Conservation (phyloP, 2,888 invertebrate species). For the Thereva unica region DNA sequence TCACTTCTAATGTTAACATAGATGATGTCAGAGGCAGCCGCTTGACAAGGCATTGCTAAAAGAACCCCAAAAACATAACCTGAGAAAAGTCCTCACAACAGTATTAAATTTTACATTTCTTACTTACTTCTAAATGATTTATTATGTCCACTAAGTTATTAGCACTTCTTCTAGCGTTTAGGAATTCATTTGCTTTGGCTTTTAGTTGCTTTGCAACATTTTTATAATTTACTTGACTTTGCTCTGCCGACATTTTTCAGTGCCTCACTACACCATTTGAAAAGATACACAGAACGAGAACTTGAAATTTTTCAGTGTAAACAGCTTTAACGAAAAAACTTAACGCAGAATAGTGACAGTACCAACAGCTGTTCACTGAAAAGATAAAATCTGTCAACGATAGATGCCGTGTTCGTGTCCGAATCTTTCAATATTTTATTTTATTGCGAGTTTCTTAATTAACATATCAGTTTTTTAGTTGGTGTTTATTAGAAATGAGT, state of each 20-base stretch:
- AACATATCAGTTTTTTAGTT: too few relatives aligned
- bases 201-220: slow-evolving; percentile 69
- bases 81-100: slow-evolving; percentile 16
- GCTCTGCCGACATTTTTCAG: slow-evolving; percentile 41
- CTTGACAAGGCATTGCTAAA: slow-evolving; percentile 48
- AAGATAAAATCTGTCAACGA: too few relatives aligned
- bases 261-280: slow-evolving; percentile 21
- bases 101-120: slow-evolving; percentile 44
- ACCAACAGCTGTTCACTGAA: too few relatives aligned
- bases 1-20: slow-evolving; percentile 70
- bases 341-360: too few relatives aligned
- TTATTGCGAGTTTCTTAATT: too few relatives aligned
- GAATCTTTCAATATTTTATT: too few relatives aligned
- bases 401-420: too few relatives aligned
- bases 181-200: slow-evolving; percentile 71
- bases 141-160: slow-evolving; percentile 71
- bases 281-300: slow-evolving; percentile 2
- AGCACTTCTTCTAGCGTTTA: slow-evolving; percentile 67
- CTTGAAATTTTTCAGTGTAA: slow-evolving; percentile 4
- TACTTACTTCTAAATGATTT: slow-evolving; percentile 68
- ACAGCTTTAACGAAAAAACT: background rate
- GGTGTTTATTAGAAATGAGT: too few relatives aligned
- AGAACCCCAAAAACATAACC: slow-evolving; percentile 31
- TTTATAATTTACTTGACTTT: slow-evolving; percentile 53
- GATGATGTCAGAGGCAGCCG: slow-evolving; percentile 61